These are phyloP conservation scores for Taeniopygia guttata DNA, from an alignment of 2,797 vertebrate species.

Conservation along the genomic window DNA sequence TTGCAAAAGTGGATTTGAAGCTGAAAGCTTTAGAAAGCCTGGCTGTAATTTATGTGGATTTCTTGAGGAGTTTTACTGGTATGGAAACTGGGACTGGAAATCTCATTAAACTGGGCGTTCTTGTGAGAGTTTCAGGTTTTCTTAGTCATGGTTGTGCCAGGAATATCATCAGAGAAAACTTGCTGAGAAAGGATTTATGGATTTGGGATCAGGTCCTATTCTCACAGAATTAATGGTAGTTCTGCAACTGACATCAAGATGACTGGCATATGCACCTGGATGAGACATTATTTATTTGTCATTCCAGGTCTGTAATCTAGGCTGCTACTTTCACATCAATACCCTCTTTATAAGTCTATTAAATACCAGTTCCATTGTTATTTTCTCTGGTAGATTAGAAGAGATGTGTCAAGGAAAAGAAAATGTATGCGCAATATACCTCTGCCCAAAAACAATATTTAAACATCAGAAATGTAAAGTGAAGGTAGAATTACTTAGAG, in stretches of 20 bases:
- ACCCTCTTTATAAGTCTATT: conserved; percentile 11
- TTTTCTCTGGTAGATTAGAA: conserved; percentile 46
- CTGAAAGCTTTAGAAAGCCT: conserved; percentile 17
- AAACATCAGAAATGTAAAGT: conserved; percentile 43
- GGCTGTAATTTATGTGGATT: conserved; percentile 47
- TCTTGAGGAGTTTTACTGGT: conserved; percentile 52
- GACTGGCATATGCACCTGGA: conserved; percentile 23
- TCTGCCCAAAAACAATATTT: conserved; percentile 47
- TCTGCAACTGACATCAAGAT: conserved; percentile 39
- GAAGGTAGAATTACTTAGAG: conserved; percentile 40
- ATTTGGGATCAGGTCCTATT: conserved; percentile 47
- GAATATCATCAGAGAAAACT: conserved; percentile 56
- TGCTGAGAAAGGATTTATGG: conserved; percentile 56
- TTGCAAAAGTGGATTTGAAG: not conserved
- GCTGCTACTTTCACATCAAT: not conserved
- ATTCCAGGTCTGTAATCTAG: not conserved
- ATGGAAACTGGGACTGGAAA: conserved; percentile 58
- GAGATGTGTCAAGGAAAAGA: conserved; percentile 29
- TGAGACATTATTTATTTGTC: conserved; percentile 1
- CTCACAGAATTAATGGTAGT: conserved; percentile 16
- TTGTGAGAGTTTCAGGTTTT: conserved; percentile 61
- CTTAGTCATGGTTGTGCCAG: conserved; percentile 53
- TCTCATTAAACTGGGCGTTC: conserved; percentile 58
- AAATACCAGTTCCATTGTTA: conserved; percentile 35
- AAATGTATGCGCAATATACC: not conserved